A percentile compares a stretch with the other conserved stretches of the same genome.
Evolutionary conservation across 2,797 vertebrate genomes (phyloP).

Genomic region (Falco peregrinus): DNA sequence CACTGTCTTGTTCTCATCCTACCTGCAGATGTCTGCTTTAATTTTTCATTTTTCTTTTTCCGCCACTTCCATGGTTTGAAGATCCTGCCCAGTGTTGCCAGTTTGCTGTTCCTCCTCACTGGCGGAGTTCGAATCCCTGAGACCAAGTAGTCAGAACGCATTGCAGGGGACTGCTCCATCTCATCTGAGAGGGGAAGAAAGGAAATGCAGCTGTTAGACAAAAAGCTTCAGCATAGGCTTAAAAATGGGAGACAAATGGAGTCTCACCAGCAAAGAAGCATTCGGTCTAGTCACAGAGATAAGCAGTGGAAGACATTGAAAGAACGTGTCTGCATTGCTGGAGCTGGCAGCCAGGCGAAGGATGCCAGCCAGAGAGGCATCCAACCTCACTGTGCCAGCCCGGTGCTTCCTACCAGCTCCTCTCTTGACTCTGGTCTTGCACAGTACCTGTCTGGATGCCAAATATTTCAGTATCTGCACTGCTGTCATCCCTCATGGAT

Average conservation of each 20-base stretch:
- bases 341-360: neutral
- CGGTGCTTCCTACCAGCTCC: neutral
- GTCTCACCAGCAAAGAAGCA: neutral
- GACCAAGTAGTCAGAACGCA: slow-evolving; percentile 89
- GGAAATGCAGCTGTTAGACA: neutral
- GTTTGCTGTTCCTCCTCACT: slow-evolving; percentile 93
- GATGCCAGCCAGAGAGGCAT: neutral
- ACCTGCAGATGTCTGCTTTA: slow-evolving; percentile 90
- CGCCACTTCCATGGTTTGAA: slow-evolving; percentile 99
- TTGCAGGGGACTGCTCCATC: slow-evolving; percentile 88
- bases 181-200: slow-evolving; percentile 75
- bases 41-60: slow-evolving; percentile 98
- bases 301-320: neutral
- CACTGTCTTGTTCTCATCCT: neutral
- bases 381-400: neutral
- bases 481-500: neutral
- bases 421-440: neutral
- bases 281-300: neutral
- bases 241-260: neutral
- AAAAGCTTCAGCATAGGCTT: neutral
- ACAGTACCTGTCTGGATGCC: neutral
- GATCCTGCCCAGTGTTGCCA: slow-evolving; percentile 93
- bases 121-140: slow-evolving; percentile 92
- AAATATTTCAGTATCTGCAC: neutral
- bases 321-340: neutral